These are phyloP conservation scores for Penelope pileata DNA, from an alignment of 2,113 vertebrate genomes.

Conservation along the genomic window DNA sequence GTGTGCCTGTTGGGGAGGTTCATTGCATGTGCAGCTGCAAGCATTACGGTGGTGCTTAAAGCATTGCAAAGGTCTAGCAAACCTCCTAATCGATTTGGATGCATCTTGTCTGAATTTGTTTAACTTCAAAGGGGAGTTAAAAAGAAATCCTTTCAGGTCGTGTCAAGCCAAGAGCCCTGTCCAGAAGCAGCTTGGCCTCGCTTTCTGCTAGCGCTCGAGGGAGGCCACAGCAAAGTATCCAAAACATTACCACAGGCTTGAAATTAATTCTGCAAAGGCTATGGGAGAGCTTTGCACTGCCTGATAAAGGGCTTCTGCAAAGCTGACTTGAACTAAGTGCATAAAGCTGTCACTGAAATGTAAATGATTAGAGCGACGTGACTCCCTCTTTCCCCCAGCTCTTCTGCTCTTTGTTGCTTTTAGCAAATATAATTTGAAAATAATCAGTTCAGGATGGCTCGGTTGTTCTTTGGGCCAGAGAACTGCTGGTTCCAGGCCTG, in stretches of 20 bases:
- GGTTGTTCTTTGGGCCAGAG: neutral
- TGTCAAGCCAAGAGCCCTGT: neutral
- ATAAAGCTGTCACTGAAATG: constrained; percentile 34
- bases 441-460: neutral
- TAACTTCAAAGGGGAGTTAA: neutral
- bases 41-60: fast-evolving
- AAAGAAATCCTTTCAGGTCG: neutral
- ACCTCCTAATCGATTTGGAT: neutral
- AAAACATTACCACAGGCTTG: neutral
- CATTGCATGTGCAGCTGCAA: neutral
- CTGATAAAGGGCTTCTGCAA: constrained; percentile 14
- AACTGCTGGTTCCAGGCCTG: neutral
- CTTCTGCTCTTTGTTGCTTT: constrained; percentile 17
- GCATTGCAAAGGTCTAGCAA: neutral
- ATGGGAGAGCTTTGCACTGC: neutral
- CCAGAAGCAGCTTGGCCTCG: neutral
- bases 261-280: neutral
- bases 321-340: constrained; percentile 32
- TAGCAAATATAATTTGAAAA: neutral
- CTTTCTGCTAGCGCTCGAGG: neutral
- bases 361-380: neutral
- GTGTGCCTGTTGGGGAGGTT: neutral
- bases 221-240: fast-evolving
- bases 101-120: neutral
- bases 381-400: neutral